A percentile compares a stretch with the other conserved stretches of the same genome.
Conservation (phyloP, 2,797 vertebrate species). For the Gobionotothen gibberifrons region DNA sequence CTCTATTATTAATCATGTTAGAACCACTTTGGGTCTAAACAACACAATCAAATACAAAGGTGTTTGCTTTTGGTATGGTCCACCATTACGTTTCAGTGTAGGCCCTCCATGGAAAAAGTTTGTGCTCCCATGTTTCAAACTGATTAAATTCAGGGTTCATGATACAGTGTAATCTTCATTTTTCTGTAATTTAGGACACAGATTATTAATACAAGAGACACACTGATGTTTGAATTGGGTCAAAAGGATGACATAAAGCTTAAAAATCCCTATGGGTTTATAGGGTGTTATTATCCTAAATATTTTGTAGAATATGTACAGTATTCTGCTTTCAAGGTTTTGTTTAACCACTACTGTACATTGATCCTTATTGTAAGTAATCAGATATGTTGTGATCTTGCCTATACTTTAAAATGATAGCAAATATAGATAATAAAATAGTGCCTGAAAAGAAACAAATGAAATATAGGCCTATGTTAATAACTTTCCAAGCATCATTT, state of each 20-base stretch:
- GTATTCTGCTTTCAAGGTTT: neutral
- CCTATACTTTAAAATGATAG: neutral
- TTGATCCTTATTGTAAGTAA: neutral
- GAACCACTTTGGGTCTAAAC: too few species aligned
- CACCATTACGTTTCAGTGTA: too few species aligned
- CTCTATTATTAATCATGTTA: too few species aligned
- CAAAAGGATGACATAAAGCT: conserved; percentile 1
- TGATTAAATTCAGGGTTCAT: neutral
- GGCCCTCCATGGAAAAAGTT: too few species aligned
- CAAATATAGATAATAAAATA: neutral
- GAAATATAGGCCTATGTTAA: neutral
- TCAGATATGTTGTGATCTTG: neutral
- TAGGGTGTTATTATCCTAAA: conserved; percentile 1
- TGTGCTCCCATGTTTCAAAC: too few species aligned
- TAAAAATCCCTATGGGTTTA: neutral
- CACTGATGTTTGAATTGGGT: neutral
- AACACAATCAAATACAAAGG: too few species aligned
- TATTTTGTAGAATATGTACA: neutral
- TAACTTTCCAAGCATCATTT: conserved; percentile 9
- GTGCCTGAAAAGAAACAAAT: neutral
- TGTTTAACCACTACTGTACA: neutral
- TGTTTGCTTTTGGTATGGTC: too few species aligned
- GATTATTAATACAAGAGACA: conserved; percentile 3
- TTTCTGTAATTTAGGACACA: neutral
- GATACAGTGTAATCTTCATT: neutral